These are phyloP conservation scores for Physeter macrocephalus DNA, from an alignment of 2,113 vertebrate species.

Conservation along the genomic window DNA sequence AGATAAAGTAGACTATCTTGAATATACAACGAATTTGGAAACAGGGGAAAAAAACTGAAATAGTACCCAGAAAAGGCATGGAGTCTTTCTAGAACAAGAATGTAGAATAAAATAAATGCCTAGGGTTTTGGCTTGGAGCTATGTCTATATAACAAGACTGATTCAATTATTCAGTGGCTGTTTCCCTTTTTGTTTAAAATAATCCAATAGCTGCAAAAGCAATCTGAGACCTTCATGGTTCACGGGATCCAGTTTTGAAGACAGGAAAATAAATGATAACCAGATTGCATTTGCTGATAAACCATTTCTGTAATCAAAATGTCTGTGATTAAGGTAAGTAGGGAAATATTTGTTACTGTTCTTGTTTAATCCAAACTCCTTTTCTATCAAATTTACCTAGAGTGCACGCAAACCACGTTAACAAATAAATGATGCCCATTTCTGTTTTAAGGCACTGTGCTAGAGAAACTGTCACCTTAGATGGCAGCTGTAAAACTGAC, in stretches of 20 bases:
- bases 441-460: neutral
- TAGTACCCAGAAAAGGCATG: neutral
- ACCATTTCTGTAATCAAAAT: constrained; percentile 27
- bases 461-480: neutral
- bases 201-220: constrained; percentile 53
- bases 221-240: constrained; percentile 37
- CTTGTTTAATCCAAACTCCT: neutral
- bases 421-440: neutral
- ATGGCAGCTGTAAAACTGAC: neutral
- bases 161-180: constrained; percentile 33
- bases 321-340: constrained; percentile 35
- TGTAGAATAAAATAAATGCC: neutral
- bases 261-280: constrained; percentile 9
- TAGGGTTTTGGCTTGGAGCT: constrained; percentile 38
- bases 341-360: neutral
- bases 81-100: constrained; percentile 18
- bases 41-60: neutral
- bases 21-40: constrained; percentile 53
- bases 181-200: constrained; percentile 45
- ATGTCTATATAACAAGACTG: constrained; percentile 23
- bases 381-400: neutral
- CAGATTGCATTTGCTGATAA: constrained; percentile 39
- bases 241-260: constrained; percentile 38
- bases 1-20: constrained; percentile 21
- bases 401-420: neutral